Evolutionary conservation across 2,113 vertebrate genomes (phyloP).

Genomic region (Neoarius graeffei): DNA sequence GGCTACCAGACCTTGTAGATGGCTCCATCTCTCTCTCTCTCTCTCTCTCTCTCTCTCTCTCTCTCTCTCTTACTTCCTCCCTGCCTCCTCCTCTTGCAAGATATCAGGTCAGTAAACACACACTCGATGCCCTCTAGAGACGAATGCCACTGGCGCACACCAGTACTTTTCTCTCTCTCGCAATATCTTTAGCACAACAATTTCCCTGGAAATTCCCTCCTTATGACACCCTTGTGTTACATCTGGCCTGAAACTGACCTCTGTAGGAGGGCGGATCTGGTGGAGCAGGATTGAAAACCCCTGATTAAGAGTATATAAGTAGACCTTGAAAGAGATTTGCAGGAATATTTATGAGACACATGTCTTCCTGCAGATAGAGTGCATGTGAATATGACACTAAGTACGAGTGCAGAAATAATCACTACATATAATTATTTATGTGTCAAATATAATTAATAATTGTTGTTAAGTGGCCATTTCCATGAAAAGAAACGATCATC

Average conservation of each 20-base stretch:
- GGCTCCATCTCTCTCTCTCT: constrained; percentile 72
- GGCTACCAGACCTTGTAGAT: constrained; percentile 75
- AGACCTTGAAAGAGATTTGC: background rate
- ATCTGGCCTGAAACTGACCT: constrained; percentile 22
- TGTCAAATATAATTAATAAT: background rate
- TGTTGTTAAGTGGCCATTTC: background rate
- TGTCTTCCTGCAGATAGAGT: background rate
- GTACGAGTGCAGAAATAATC: background rate
- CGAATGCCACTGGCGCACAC: constrained; percentile 21
- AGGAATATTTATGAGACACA: background rate
- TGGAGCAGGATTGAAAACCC: constrained; percentile 1
- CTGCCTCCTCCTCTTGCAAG: constrained; percentile 58
- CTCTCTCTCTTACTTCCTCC: constrained; percentile 65
- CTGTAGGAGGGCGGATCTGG: background rate
- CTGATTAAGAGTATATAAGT: constrained; percentile 13
- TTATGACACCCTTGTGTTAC: background rate
- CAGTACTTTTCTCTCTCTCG: constrained; percentile 15
- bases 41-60: constrained; percentile 72
- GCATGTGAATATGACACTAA: background rate
- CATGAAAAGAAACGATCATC: background rate
- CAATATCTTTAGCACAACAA: constrained; percentile 29
- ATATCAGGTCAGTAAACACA: constrained; percentile 51
- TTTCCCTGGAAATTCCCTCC: constrained; percentile 14
- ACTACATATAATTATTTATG: background rate
- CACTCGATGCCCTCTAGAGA: constrained; percentile 45